A percentile compares a stretch with the other conserved stretches of the same genome.
Evolutionary conservation across 2,113 vertebrate species (phyloP).

Genomic region (Vanacampus margaritifer): DNA sequence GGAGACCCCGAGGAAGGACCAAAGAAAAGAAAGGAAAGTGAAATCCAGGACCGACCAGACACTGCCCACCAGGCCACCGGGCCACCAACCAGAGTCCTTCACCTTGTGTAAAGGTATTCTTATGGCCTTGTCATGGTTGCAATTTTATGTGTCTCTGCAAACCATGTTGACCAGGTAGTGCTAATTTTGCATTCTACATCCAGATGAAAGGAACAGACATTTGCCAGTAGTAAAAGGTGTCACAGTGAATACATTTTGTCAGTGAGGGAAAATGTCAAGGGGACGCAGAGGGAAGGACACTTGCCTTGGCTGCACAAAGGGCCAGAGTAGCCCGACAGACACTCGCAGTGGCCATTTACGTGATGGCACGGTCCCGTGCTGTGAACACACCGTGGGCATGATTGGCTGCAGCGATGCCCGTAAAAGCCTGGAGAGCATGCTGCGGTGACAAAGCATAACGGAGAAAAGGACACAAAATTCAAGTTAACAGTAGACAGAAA

Average conservation of each 20-base stretch:
- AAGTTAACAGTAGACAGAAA: slow-evolving; percentile 29
- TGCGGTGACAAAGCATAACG: slow-evolving; percentile 52
- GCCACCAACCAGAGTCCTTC: no score
- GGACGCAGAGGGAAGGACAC: slow-evolving; percentile 34
- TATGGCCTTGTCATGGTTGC: no score
- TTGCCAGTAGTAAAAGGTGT: slow-evolving; percentile 13
- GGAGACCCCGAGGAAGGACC: no score
- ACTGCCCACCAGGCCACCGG: no score
- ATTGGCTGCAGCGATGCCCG: slow-evolving; percentile 88
- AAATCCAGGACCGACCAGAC: no score
- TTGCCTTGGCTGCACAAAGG: slow-evolving; percentile 94
- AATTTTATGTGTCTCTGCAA: neutral
- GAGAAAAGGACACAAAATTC: slow-evolving; percentile 16
- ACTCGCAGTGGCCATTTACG: slow-evolving; percentile 87
- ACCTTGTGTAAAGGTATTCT: no score
- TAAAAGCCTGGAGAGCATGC: slow-evolving; percentile 92
- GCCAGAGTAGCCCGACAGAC: slow-evolving; percentile 88
- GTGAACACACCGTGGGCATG: slow-evolving; percentile 91
- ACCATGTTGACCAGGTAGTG: neutral
- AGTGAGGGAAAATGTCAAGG: slow-evolving; percentile 25
- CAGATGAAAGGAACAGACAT: slow-evolving; percentile 4
- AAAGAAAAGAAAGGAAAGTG: no score
- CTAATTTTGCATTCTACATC: slow-evolving; percentile 5
- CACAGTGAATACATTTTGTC: slow-evolving; percentile 25
- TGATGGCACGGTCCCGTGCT: slow-evolving; percentile 91